Evolutionary conservation across 2,797 vertebrate genomes (phyloP).

Genomic region (Dendrocincla tyrannina): DNA sequence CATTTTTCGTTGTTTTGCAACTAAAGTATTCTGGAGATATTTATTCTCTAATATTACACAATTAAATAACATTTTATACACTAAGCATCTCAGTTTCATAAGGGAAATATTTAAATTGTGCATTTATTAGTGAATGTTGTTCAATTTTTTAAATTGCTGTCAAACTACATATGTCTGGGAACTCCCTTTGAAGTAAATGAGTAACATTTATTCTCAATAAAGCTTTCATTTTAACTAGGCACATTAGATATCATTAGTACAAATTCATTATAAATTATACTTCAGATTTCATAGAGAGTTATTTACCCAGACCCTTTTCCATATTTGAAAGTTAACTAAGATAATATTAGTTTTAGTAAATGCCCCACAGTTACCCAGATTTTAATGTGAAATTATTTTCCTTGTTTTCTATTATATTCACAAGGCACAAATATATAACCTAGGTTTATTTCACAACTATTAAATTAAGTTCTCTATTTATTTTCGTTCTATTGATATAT

Average conservation of each 20-base stretch:
- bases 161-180: conserved; percentile 68
- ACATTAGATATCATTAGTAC: conserved; percentile 76
- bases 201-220: conserved; percentile 76
- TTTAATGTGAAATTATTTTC: conserved; percentile 55
- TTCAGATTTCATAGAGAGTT: conserved; percentile 72
- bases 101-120: conserved; percentile 58
- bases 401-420: conserved; percentile 58
- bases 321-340: conserved; percentile 75
- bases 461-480: conserved; percentile 46
- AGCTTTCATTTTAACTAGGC: conserved; percentile 71
- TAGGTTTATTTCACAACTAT: conserved; percentile 50
- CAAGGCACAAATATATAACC: conserved; percentile 51
- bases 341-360: conserved; percentile 77
- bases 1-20: neutral
- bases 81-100: conserved; percentile 11
- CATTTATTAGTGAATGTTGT: conserved; percentile 64
- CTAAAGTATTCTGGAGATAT: neutral
- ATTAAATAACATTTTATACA: conserved; percentile 10
- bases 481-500: conserved; percentile 60
- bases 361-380: conserved; percentile 59
- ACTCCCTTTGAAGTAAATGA: conserved; percentile 76
- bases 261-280: conserved; percentile 78
- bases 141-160: conserved; percentile 70
- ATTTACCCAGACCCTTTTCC: conserved; percentile 71
- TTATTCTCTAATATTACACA: neutral